These are phyloP conservation scores for Eulemur macaco DNA, from an alignment of 2,113 vertebrate genomes.

Conservation along the genomic window DNA sequence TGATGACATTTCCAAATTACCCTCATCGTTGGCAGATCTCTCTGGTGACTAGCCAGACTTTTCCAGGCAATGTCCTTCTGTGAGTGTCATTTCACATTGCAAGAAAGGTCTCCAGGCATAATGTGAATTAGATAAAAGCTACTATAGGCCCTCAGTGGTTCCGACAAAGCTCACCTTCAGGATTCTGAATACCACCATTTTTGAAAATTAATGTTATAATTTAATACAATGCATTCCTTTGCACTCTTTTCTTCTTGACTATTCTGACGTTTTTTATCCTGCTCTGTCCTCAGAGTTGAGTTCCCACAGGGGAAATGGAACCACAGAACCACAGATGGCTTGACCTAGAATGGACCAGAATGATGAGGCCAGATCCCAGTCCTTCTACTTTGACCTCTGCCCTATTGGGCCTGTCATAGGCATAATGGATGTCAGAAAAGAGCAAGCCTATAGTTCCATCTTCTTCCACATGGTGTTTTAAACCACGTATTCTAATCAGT, in stretches of 20 bases:
- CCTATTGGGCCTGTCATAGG: accelerated
- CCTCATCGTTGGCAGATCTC: neutral
- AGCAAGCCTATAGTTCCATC: accelerated
- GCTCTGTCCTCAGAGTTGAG: neutral
- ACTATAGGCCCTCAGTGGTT: neutral
- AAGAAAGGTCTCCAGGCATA: neutral
- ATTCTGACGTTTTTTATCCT: neutral
- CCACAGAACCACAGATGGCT: neutral
- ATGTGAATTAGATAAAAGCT: neutral
- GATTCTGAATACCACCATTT: neutral
- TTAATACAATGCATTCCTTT: neutral
- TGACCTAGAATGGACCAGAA: neutral
- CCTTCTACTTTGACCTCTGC: neutral
- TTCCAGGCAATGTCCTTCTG: neutral
- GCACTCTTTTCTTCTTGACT: neutral
- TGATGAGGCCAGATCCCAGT: neutral
- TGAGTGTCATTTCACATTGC: neutral
- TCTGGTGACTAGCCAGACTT: slow-evolving; percentile 21
- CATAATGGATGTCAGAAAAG: neutral
- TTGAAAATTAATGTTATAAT: neutral
- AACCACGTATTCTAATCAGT: neutral
- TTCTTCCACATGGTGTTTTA: neutral
- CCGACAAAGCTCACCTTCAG: neutral
- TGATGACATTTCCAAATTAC: slow-evolving; percentile 36
- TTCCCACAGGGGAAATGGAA: neutral